Evolutionary conservation across 2,113 vertebrate species (phyloP), one percentile per base, ranked within the genome.

Genomic region (Fregetta grallaria): DNA sequence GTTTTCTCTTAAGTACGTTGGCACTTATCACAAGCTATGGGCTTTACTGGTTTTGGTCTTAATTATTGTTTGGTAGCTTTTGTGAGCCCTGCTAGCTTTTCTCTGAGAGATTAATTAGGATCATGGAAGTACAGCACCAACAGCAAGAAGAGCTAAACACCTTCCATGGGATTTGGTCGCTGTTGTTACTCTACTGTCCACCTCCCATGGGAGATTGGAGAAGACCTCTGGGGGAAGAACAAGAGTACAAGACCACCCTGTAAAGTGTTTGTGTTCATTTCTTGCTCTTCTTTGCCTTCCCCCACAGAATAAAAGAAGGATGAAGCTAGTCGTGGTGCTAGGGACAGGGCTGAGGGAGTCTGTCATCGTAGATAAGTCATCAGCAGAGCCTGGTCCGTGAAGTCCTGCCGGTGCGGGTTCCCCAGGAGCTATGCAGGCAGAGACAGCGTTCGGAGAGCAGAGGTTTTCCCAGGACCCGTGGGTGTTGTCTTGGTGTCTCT

Each of bases 321-420:
- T 32, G 26, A 77, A 50, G 21, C 6, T 50, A 23, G 56, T 71
- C 3, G 1, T 47, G 88, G 38, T 53, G 52, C 18, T 44, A 67
- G 52, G 70, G 53, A 40, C 34, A 16, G 53, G 45, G 45, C 61
- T 38, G 45, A 38, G 34, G 61, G 38, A 34, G 10, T 44, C 32
- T 52, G 9, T 36, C 14, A 5, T n/a, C 3, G 1, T 26, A 58
- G 26, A 10, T 14, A 36, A 44, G 25, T 11, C 25, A 15, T 22
- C n/a, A 26, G 17, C 55, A 55, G 30, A 70, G 29, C 53, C 53
- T 40, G 27, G 38, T 38, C 61, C 23, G 11, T 44, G 44, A 26
- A 58, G 44, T 40, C 20, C 30, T 29, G 20, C 52, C 0, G 7
- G 30, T 2, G 0, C 3, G 1, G 50, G 42, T 18, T 86, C 18